Evolutionary conservation across 2,888 invertebrate genomes (phyloP), one percentile per base, ranked within the genome.

Genomic region (Metalampra italica): DNA sequence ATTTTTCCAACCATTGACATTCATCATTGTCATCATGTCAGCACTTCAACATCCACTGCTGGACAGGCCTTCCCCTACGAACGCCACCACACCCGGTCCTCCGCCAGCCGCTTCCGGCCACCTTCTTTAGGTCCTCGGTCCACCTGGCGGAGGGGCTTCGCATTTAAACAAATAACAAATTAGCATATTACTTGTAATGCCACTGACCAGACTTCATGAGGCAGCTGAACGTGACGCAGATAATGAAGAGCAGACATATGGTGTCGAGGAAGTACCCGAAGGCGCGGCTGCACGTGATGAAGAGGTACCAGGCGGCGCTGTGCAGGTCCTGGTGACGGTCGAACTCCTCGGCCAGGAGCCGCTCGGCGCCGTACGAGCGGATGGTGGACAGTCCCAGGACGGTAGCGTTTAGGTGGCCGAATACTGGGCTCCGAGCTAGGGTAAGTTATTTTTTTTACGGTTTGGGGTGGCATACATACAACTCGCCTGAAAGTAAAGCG

Each of bases 341-440:
- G 71, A 92, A 92, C 62, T 92, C 91, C 11, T 80, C 73, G 1
- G 87, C 82, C 44, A 96, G 89, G 7, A 92, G 91, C 1, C 87
- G 66, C 73, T 96, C 92, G 0, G 94, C 93, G 1, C 91, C 90
- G 63, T 93, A 95, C 0, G 96, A 94, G 49, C 97, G 85, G 42
- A 97, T 94, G 0, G 96, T 96, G 0, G 94, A 92, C 15, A 97
- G 77, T 0, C 97, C 97, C 59, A 94, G 92, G 3, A 97, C 86
- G 0, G 95, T 93, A 8, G 95, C 93, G 66, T 93, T 95, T 36
- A 97, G 82, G 73, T 96, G 96, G 0, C 94, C 92, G 72, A 95
- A 96, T 0, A 97, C 94, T 0, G 97, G 97, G 66, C 96, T 95
- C 49, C 95, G 91, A 59, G 95, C 96, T 96, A 83, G 46, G 43